A percentile compares a stretch with the other conserved stretches of the same genome.
Evolutionary conservation across 2,888 invertebrate genomes (phyloP).

Genomic region (Sthenelais limicola): DNA sequence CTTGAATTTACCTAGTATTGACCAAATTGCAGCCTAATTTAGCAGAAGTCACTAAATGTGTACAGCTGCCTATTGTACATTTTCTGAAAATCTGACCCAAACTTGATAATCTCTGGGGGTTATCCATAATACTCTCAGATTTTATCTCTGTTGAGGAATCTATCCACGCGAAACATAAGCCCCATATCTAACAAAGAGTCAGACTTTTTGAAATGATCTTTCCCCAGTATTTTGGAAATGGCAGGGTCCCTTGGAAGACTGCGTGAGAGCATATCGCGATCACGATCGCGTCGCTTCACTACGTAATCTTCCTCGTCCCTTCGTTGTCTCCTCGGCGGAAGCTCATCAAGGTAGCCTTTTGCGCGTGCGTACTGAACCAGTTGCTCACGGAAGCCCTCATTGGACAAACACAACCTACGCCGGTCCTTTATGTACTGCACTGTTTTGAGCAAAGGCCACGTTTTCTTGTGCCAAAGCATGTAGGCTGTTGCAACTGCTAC

Average conservation of each 20-base stretch:
- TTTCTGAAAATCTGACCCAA: no score
- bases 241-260: not conserved
- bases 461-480: conserved; percentile 45
- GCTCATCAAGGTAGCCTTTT: conserved; percentile 46
- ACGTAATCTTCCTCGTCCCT: conserved; percentile 1
- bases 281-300: not conserved
- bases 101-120: no score
- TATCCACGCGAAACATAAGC: conserved; percentile 7
- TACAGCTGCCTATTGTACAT: no score
- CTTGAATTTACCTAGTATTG: no score
- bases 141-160: conserved; percentile 39
- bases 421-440: conserved; percentile 47
- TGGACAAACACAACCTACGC: conserved; percentile 49
- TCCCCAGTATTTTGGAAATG: not conserved
- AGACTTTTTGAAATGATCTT: conserved; percentile 11
- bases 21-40: no score
- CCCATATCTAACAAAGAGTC: conserved; percentile 21
- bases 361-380: conserved; percentile 50
- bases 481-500: conserved; percentile 52
- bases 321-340: not conserved
- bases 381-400: conserved; percentile 50
- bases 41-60: no score
- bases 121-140: no score
- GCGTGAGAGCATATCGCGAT: not conserved
- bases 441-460: conserved; percentile 47